phyloP scores from a whole-genome alignment of 2,888 invertebrate species.

The Synanthedon formicaeformis region DNA sequence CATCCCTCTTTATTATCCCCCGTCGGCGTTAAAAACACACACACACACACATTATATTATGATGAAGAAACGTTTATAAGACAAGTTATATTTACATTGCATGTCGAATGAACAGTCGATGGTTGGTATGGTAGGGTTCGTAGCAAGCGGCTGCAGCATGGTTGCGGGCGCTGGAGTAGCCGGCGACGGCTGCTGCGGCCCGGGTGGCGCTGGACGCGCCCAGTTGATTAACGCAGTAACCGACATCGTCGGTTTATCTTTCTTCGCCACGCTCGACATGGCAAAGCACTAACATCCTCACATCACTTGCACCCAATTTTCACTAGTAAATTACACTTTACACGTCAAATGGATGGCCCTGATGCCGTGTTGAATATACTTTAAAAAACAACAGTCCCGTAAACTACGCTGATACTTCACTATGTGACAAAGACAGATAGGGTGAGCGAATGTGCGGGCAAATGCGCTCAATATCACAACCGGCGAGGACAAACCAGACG shows the following conservation, averaged over 20 bases:
- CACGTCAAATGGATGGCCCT: conserved; percentile 19
- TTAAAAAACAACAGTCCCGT: conserved; percentile 18
- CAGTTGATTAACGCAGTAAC: conserved; percentile 85
- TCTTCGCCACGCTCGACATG: conserved; percentile 79
- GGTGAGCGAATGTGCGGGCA: conserved; percentile 20
- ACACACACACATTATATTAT: not conserved
- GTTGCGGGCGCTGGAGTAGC: conserved; percentile 36
- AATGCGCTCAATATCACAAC: conserved; percentile 23
- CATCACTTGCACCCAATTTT: conserved; percentile 51
- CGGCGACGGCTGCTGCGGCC: conserved; percentile 40
- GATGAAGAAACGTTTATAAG: not conserved
- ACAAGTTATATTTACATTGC: conserved; percentile 49
- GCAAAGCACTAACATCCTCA: conserved; percentile 61
- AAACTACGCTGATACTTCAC: conserved; percentile 18
- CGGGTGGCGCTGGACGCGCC: conserved; percentile 66
- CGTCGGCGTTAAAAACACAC: not conserved
- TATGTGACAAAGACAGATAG: conserved; percentile 15
- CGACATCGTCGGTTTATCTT: conserved; percentile 89
- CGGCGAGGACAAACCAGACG: conserved; percentile 45
- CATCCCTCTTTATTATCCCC: too few relatives aligned
- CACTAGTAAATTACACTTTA: conserved; percentile 33
- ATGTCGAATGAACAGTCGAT: conserved; percentile 60
- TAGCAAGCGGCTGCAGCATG: conserved; percentile 35
- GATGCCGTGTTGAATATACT: conserved; percentile 12
- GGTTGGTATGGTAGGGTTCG: conserved; percentile 37